A percentile compares a stretch with the other conserved stretches of the same genome.
Conservation (phyloP, 2,113 vertebrate genomes). For the Gymnogyps californianus region DNA sequence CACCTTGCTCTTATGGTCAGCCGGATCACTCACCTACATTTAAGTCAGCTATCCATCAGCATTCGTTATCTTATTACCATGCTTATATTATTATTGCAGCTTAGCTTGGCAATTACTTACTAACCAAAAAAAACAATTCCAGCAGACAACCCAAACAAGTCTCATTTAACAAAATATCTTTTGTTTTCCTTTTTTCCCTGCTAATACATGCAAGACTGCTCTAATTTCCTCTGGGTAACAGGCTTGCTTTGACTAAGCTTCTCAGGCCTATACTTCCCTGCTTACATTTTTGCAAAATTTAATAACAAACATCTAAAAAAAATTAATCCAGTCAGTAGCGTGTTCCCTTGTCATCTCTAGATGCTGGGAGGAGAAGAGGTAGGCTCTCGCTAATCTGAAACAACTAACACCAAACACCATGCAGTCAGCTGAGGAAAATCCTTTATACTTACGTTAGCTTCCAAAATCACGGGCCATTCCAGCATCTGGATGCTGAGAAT, state of each 20-base stretch:
- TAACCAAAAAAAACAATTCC: not conserved
- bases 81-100: not conserved
- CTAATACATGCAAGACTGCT: not conserved
- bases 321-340: not conserved
- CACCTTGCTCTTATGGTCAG: not conserved
- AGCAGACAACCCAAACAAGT: not conserved
- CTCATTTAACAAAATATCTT: not conserved
- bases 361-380: not conserved
- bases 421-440: not conserved
- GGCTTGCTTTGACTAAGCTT: not conserved
- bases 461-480: not conserved
- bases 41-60: not conserved
- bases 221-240: not conserved
- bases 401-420: not conserved
- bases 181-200: not conserved
- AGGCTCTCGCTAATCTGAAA: not conserved
- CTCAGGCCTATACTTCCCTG: not conserved
- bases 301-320: not conserved
- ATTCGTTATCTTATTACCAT: not conserved
- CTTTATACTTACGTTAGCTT: not conserved
- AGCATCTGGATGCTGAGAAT: not conserved
- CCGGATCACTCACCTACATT: not conserved
- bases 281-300: not conserved
- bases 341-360: not conserved
- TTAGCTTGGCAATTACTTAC: not conserved